These are phyloP conservation scores for Morone chrysops DNA, from an alignment of 2,113 vertebrate genomes.

Conservation along the genomic window DNA sequence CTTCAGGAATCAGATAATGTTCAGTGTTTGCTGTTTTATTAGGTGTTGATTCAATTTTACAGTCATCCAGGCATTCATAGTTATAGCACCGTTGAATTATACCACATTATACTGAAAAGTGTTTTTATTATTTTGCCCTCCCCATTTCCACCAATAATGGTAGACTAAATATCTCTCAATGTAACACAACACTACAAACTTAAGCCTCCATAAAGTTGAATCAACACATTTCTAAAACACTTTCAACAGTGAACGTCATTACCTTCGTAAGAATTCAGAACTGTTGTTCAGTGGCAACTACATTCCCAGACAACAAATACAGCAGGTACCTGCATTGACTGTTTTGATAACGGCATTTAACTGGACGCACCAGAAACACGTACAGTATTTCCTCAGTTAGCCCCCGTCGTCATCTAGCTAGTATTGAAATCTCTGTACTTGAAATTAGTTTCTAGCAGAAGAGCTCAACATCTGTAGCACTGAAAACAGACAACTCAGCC, in stretches of 20 bases:
- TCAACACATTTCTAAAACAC: not conserved
- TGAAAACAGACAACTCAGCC: not conserved
- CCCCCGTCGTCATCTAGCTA: not conserved
- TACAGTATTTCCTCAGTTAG: not conserved
- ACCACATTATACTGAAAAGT: not conserved
- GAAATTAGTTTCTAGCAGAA: not conserved
- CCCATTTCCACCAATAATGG: not conserved
- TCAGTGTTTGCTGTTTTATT: not conserved
- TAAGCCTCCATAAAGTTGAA: not conserved
- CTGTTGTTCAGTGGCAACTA: not conserved
- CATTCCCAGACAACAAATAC: not conserved
- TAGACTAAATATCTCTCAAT: not conserved
- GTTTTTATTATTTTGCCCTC: not conserved
- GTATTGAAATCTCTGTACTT: not conserved
- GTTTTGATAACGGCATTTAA: not conserved
- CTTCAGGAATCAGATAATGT: not conserved
- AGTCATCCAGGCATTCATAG: not conserved
- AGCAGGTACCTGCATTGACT: not conserved
- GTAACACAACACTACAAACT: not conserved
- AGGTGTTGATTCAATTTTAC: not conserved
- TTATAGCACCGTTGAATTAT: not conserved
- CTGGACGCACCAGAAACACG: not conserved
- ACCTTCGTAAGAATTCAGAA: not conserved
- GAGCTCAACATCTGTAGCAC: not conserved
- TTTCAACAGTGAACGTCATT: not conserved